phyloP scores from a whole-genome alignment of 2,113 vertebrate species.

The Ranitomeya variabilis region DNA sequence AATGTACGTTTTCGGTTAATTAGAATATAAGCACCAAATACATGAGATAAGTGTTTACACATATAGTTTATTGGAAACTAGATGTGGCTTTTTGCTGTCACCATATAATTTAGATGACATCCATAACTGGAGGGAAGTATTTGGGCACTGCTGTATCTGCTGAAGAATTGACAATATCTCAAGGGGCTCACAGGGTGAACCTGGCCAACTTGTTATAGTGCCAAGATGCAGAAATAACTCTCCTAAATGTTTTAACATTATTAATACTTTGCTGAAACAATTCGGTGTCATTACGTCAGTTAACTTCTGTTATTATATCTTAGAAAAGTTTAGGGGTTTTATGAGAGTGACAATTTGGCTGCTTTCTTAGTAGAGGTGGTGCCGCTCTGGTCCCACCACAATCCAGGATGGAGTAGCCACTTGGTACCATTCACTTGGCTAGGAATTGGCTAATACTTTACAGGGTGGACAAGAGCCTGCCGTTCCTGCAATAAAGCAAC shows the following conservation, averaged over 20 bases:
- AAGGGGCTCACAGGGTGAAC: neutral
- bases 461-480: too few relatives aligned
- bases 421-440: too few relatives aligned
- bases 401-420: too few relatives aligned
- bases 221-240: neutral
- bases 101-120: neutral
- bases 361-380: too few relatives aligned
- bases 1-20: neutral
- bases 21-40: neutral
- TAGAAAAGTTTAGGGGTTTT: too few relatives aligned
- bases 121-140: slow-evolving; percentile 1
- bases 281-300: neutral
- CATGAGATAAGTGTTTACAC: neutral
- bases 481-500: too few relatives aligned
- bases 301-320: neutral
- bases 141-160: slow-evolving; percentile 1
- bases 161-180: neutral
- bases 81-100: neutral
- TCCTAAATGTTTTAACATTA: neutral
- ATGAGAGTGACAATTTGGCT: too few relatives aligned
- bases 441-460: too few relatives aligned
- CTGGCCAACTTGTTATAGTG: neutral
- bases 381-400: too few relatives aligned
- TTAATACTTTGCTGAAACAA: neutral
- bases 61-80: neutral